A percentile compares a stretch with the other conserved stretches of the same genome.
phyloP scores from a whole-genome alignment of 2,797 vertebrate genomes.

The Crenichthys baileyi region DNA sequence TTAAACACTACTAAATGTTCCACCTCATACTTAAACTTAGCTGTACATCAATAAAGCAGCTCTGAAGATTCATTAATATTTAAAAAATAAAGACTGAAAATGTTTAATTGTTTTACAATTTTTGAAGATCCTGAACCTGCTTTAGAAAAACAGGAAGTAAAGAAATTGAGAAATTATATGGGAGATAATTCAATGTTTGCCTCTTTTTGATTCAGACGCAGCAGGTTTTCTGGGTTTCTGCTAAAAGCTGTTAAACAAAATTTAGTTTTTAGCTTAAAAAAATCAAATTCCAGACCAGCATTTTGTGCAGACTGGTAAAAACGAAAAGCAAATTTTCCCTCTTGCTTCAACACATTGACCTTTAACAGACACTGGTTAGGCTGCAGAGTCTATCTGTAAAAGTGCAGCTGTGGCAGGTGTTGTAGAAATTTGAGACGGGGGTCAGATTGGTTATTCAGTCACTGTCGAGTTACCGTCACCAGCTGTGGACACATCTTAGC shows the following conservation, averaged over 20 bases:
- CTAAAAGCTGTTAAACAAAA: neutral
- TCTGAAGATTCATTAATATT: no score
- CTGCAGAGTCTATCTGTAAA: conserved; percentile 7
- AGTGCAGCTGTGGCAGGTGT: conserved; percentile 54
- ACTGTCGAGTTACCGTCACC: conserved; percentile 41
- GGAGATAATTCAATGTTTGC: no score
- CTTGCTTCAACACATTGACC: conserved; percentile 7
- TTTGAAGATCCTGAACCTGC: neutral
- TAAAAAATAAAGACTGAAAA: neutral
- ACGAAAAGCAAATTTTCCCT: neutral
- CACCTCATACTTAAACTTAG: no score
- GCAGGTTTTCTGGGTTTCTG: no score
- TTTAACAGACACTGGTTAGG: conserved; percentile 17
- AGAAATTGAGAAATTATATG: neutral
- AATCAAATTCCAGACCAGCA: no score
- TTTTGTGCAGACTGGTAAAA: neutral
- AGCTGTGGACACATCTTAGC: conserved; percentile 20
- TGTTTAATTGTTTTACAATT: neutral
- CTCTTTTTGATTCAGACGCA: no score
- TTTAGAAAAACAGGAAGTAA: no score
- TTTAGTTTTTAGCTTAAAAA: neutral
- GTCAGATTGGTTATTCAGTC: conserved; percentile 45
- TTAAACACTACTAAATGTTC: no score
- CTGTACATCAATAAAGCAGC: no score
- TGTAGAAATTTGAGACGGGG: conserved; percentile 40